Evolutionary conservation across 1,140 invertebrate genomes (phyloP), one percentile per base, ranked within the genome.

Genomic region (Eueides isabella): DNA sequence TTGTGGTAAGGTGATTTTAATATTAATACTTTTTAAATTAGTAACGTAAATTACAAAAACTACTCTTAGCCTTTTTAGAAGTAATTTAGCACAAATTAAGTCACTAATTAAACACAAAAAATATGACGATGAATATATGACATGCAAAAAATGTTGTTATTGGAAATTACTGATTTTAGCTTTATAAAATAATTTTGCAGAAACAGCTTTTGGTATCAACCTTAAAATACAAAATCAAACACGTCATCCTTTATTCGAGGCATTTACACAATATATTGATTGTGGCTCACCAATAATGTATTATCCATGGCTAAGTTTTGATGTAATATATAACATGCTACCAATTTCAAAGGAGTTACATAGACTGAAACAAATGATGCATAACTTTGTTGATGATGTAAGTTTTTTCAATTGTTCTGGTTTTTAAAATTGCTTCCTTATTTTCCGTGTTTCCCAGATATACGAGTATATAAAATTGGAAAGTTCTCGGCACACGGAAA

Each of bases 381-480:
- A 30, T n/a, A n/a, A 48, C 1, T 67, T 67, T 33, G 14, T 67
- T 1, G 38, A 67, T 67, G 29, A 48, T 7, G 65, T 67, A 67
- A 41, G 35, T 44, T 11, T 9, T 31, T 33, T 33, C n/a, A n/a
- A 33, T 9, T 33, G 31, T 33, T 9, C 11, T 33, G 31, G n/a
- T n/a, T n/a, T n/a, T n/a, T n/a, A n/a, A n/a, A n/a, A n/a, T n/a
- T n/a, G n/a, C n/a, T n/a, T n/a, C n/a, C n/a, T n/a, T n/a, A n/a
- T n/a, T n/a, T n/a, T n/a, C n/a, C n/a, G n/a, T n/a, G n/a, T n/a
- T n/a, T n/a, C n/a, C n/a, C n/a, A n/a, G n/a, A n/a, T n/a, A n/a
- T n/a, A n/a, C n/a, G n/a, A n/a, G n/a, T n/a, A n/a, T n/a, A n/a
- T n/a, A n/a, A n/a, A n/a, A n/a, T n/a, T n/a, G n/a, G n/a, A n/a